Conservation (phyloP, 2,113 vertebrate species). For the Manacus vitellinus region DNA sequence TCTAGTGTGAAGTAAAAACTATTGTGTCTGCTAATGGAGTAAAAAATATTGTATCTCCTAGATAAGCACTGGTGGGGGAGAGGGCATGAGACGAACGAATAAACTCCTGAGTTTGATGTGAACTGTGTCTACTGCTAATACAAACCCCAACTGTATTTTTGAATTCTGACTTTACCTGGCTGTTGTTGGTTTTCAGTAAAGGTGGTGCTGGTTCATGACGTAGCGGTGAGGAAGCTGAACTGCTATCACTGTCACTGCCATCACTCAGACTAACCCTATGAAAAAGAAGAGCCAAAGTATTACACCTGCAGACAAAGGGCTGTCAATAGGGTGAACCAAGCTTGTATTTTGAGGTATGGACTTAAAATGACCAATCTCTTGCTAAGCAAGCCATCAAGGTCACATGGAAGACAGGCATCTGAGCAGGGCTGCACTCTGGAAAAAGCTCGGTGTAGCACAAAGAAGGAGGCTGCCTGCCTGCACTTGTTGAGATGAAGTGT, state of each 20-base stretch:
- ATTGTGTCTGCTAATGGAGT: background rate
- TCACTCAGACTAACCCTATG: constrained; percentile 91
- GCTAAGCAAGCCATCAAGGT: background rate
- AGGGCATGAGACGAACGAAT: background rate
- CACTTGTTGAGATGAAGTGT: background rate
- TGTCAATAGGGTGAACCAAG: background rate
- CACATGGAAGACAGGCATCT: background rate
- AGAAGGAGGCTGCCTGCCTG: background rate
- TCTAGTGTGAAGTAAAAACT: background rate
- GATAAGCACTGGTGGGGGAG: background rate
- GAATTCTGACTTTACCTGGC: constrained; percentile 79
- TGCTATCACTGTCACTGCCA: constrained; percentile 92
- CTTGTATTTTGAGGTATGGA: background rate
- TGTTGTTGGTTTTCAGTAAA: constrained; percentile 87
- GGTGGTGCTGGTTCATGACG: constrained; percentile 82
- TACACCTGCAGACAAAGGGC: background rate
- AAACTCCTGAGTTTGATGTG: background rate
- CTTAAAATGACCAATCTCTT: background rate
- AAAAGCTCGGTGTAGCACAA: accelerated
- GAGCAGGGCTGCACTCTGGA: background rate
- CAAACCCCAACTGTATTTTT: background rate
- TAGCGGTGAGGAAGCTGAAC: constrained; percentile 84
- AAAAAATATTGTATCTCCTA: background rate
- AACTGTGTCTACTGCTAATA: background rate
- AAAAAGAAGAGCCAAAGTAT: constrained; percentile 1